Conservation (phyloP, 2,113 vertebrate species). For the Phyllopteryx taeniolatus region DNA sequence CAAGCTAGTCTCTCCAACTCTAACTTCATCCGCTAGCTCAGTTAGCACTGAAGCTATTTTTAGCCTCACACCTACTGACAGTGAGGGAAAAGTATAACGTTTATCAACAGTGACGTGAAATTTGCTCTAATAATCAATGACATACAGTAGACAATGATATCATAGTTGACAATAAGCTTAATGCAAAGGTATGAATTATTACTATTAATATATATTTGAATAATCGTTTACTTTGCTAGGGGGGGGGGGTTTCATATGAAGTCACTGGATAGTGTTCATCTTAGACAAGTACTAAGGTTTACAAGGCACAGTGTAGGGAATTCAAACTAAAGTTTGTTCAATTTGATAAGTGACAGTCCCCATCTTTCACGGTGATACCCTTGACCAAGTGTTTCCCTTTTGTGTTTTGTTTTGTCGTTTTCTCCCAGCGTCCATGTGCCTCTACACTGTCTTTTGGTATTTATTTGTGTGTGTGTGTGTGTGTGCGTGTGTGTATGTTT, state of each 20-base stretch:
- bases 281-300: neutral
- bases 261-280: neutral
- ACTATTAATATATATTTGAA: neutral
- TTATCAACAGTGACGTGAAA: conserved; percentile 56
- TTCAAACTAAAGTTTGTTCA: neutral
- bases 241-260: neutral
- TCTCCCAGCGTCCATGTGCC: neutral
- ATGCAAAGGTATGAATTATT: neutral
- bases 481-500: neutral
- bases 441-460: neutral
- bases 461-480: neutral
- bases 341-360: neutral
- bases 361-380: neutral
- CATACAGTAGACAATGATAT: neutral
- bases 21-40: conserved; percentile 57
- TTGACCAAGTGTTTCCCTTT: neutral
- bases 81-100: conserved; percentile 39
- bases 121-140: conserved; percentile 24
- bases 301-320: neutral
- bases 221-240: neutral
- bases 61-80: conserved; percentile 52
- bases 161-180: neutral
- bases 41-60: conserved; percentile 64
- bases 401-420: neutral
- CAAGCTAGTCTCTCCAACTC: conserved; percentile 51